Conservation (phyloP, 2,888 invertebrate genomes). For the Bugula neritina region DNA sequence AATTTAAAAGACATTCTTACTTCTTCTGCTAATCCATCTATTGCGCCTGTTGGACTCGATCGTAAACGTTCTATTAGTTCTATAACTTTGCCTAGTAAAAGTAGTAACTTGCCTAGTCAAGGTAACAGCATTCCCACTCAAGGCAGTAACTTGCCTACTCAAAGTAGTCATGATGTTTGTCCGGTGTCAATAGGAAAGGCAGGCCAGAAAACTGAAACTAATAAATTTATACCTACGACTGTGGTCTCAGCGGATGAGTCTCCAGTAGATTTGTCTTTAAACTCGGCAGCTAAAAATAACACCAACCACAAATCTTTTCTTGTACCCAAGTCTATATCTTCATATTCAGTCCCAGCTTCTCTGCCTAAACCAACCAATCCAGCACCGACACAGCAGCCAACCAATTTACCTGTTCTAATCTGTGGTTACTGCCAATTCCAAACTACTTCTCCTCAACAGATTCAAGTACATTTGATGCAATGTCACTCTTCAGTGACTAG, state of each 20-base stretch:
- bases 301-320: too few relatives aligned
- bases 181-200: too few relatives aligned
- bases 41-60: background rate
- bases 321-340: background rate
- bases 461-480: background rate
- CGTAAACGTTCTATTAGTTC: background rate
- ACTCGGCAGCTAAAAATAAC: too few relatives aligned
- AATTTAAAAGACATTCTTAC: background rate
- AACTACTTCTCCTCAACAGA: background rate
- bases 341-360: background rate
- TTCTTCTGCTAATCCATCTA: background rate
- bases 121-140: background rate
- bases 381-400: background rate
- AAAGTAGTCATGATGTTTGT: background rate
- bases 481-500: background rate
- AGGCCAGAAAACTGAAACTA: too few relatives aligned
- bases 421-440: constrained; percentile 9
- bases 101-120: too few relatives aligned
- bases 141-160: background rate
- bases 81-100: background rate
- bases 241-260: background rate
- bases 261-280: background rate
- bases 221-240: background rate
- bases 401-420: background rate
- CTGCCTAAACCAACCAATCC: background rate